Conservation (phyloP, 1,140 invertebrate genomes). For the Sycophaga agraensis region DNA sequence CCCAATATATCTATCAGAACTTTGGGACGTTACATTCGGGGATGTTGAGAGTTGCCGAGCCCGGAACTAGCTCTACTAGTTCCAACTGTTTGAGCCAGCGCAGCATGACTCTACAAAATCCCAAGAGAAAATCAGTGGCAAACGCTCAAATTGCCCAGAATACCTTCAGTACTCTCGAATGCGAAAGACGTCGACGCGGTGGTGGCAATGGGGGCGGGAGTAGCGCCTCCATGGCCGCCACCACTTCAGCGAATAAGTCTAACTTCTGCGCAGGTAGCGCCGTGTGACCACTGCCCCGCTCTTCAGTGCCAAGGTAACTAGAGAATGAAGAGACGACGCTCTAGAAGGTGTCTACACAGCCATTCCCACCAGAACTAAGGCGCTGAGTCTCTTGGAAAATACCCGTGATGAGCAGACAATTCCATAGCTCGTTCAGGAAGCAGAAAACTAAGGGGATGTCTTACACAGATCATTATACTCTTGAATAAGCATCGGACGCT, state of each 20-base stretch:
- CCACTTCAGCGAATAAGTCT: conserved; percentile 29
- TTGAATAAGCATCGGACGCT: too few relatives aligned
- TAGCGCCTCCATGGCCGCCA: not conserved
- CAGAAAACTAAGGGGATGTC: too few relatives aligned
- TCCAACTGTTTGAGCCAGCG: conserved; percentile 51
- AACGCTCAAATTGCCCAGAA: conserved; percentile 51
- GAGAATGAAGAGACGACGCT: conserved; percentile 47
- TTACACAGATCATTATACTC: too few relatives aligned
- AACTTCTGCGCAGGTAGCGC: conserved; percentile 53
- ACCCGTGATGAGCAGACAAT: too few relatives aligned
- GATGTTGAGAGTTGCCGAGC: conserved; percentile 52
- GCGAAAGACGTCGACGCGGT: conserved; percentile 47
- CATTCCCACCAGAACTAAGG: too few relatives aligned
- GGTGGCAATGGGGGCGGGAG: conserved; percentile 35
- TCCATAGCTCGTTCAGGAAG: too few relatives aligned
- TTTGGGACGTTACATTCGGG: conserved; percentile 56
- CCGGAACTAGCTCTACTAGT: conserved; percentile 49
- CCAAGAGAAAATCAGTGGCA: conserved; percentile 45
- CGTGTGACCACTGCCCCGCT: conserved; percentile 55
- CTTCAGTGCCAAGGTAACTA: conserved; percentile 52
- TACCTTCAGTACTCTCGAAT: conserved; percentile 56
- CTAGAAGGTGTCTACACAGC: too few relatives aligned
- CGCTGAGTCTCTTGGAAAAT: too few relatives aligned
- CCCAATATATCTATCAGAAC: conserved; percentile 54
- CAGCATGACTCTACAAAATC: conserved; percentile 56